phyloP scores from a whole-genome alignment of 2,113 vertebrate genomes.

The Euleptes europaea region DNA sequence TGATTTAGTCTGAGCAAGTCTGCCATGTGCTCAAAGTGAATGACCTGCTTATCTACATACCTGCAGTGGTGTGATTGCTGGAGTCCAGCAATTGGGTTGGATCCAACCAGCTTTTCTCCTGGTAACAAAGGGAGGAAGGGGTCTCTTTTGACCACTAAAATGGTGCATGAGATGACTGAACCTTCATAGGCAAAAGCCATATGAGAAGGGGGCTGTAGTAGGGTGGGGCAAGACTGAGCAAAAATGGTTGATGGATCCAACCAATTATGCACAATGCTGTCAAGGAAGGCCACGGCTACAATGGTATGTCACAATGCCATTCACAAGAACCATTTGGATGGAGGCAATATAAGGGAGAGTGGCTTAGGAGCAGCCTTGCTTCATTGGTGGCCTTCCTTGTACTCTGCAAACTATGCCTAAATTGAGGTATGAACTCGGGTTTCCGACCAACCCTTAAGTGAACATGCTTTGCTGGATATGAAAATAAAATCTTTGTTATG shows the following conservation, averaged over 20 bases:
- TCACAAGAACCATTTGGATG: not conserved
- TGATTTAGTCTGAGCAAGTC: not conserved
- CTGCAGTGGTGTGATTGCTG: not conserved
- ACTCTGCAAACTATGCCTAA: not conserved
- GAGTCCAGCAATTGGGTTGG: not conserved
- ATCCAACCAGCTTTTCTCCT: too few relatives aligned
- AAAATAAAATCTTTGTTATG: accelerated
- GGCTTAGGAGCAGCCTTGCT: not conserved
- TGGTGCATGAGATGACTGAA: too few relatives aligned
- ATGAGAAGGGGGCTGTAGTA: too few relatives aligned
- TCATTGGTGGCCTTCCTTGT: too few relatives aligned
- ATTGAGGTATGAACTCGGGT: not conserved
- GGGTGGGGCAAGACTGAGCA: too few relatives aligned
- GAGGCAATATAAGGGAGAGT: not conserved
- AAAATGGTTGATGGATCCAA: too few relatives aligned
- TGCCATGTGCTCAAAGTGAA: not conserved
- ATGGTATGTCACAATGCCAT: not conserved
- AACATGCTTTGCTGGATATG: accelerated
- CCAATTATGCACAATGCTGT: not conserved
- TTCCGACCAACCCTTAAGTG: not conserved
- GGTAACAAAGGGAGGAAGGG: too few relatives aligned
- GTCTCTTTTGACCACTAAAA: too few relatives aligned
- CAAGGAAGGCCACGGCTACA: not conserved
- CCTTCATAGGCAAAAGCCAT: too few relatives aligned
- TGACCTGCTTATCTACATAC: not conserved